Conservation (phyloP, 2,113 vertebrate species). For the Chascanopsetta lugubris region DNA sequence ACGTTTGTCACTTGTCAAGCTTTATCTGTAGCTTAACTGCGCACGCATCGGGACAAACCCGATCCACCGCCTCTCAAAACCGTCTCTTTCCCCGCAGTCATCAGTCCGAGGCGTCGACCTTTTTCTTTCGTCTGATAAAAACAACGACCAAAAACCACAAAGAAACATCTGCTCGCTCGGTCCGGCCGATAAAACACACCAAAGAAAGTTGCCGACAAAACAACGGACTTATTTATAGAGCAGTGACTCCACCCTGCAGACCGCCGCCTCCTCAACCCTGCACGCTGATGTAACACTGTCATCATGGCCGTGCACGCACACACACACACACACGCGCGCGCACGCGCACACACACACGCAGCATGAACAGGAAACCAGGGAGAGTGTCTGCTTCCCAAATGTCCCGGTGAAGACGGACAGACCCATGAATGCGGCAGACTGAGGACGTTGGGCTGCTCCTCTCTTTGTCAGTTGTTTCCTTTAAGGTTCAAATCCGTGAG, state of each 20-base stretch:
- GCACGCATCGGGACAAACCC: too few relatives aligned
- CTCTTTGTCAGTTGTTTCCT: background rate
- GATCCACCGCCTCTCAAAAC: too few relatives aligned
- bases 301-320: slow-evolving; percentile 1
- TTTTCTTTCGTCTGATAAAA: too few relatives aligned
- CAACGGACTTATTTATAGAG: slow-evolving; percentile 55
- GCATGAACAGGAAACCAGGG: slow-evolving; percentile 22
- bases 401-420: slow-evolving; percentile 9
- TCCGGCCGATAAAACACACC: too few relatives aligned
- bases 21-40: too few relatives aligned
- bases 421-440: background rate
- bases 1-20: too few relatives aligned
- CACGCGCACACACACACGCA: slow-evolving; percentile 10
- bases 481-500: background rate
- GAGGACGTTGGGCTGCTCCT: background rate
- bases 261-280: background rate
- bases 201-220: slow-evolving; percentile 3
- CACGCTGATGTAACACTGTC: slow-evolving; percentile 20
- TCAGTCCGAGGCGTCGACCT: too few relatives aligned
- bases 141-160: too few relatives aligned
- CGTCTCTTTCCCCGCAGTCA: too few relatives aligned
- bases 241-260: slow-evolving; percentile 45
- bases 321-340: background rate
- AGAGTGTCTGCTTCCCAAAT: slow-evolving; percentile 13
- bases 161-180: too few relatives aligned